Conservation (phyloP, 2,113 vertebrate genomes). For the Myodes glareolus region DNA sequence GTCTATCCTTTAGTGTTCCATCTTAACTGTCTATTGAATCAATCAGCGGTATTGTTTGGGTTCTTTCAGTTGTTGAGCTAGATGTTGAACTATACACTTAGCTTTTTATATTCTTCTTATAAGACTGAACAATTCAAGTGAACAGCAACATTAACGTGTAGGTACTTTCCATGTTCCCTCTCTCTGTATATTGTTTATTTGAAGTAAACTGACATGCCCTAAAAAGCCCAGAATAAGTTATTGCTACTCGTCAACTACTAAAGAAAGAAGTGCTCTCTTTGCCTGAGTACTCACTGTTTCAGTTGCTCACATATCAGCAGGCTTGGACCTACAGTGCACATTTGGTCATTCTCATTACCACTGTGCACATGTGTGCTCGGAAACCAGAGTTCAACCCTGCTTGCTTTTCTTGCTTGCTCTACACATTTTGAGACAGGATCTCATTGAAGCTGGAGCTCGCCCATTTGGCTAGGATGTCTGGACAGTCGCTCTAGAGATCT, state of each 20-base stretch:
- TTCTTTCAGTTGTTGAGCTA: not conserved
- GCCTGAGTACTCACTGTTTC: not conserved
- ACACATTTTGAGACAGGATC: not conserved
- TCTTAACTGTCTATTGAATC: not conserved
- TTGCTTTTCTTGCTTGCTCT: not conserved
- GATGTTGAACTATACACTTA: not conserved
- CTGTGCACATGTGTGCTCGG: not conserved
- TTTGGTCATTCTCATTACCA: not conserved
- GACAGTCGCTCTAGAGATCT: not conserved
- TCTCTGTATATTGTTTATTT: not conserved
- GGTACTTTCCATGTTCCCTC: not conserved
- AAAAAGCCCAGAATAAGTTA: not conserved
- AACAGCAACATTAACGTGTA: not conserved
- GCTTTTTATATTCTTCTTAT: slow-evolving; percentile 32
- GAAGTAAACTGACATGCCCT: not conserved
- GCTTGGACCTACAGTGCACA: not conserved
- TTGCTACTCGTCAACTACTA: not conserved
- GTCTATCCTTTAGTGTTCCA: not conserved
- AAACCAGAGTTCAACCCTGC: not conserved
- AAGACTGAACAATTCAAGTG: slow-evolving; percentile 19
- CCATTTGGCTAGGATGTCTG: not conserved
- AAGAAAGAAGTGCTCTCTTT: not conserved
- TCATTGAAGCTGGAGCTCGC: not conserved
- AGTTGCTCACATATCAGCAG: not conserved
- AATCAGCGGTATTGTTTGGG: not conserved